Percentiles rank a stretch among this genome's conserved stretches.
phyloP scores from a whole-genome alignment of 2,888 invertebrate species.

The Antheraea yamamai region DNA sequence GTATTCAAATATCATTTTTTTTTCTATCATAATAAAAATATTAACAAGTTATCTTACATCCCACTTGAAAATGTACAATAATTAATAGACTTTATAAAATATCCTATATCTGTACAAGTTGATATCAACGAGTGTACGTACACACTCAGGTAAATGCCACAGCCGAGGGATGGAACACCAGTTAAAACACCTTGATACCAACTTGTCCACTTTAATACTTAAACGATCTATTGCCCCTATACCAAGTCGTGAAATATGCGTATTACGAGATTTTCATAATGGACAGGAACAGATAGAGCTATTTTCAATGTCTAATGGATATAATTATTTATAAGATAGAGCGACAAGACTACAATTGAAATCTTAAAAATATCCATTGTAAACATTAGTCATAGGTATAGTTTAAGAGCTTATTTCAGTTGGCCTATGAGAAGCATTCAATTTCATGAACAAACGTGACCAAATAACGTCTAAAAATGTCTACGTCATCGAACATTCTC shows the following conservation, averaged over 20 bases:
- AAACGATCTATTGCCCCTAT: constrained; percentile 62
- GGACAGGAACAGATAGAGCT: constrained; percentile 51
- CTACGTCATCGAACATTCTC: background rate
- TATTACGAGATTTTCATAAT: constrained; percentile 43
- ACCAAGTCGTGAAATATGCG: constrained; percentile 59
- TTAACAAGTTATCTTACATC: constrained; percentile 82
- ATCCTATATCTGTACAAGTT: constrained; percentile 61
- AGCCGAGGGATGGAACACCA: constrained; percentile 14
- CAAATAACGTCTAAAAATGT: background rate
- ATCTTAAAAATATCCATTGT: constrained; percentile 53
- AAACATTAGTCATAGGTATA: constrained; percentile 25
- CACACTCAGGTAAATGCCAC: background rate
- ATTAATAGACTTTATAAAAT: constrained; percentile 78
- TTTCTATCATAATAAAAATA: constrained; percentile 80
- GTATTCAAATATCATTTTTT: constrained; percentile 68
- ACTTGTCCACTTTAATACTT: constrained; percentile 61
- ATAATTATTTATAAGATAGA: constrained; percentile 46
- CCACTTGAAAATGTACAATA: constrained; percentile 80
- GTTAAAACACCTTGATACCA: constrained; percentile 35
- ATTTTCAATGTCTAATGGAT: constrained; percentile 51
- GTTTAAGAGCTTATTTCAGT: background rate
- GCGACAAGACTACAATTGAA: constrained; percentile 49
- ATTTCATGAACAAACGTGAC: background rate
- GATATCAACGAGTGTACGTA: constrained; percentile 30
- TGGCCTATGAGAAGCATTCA: background rate